Evolutionary conservation across 2,797 vertebrate genomes (phyloP), one percentile per base, ranked within the genome.

Genomic region (Distichodus sexfasciatus): DNA sequence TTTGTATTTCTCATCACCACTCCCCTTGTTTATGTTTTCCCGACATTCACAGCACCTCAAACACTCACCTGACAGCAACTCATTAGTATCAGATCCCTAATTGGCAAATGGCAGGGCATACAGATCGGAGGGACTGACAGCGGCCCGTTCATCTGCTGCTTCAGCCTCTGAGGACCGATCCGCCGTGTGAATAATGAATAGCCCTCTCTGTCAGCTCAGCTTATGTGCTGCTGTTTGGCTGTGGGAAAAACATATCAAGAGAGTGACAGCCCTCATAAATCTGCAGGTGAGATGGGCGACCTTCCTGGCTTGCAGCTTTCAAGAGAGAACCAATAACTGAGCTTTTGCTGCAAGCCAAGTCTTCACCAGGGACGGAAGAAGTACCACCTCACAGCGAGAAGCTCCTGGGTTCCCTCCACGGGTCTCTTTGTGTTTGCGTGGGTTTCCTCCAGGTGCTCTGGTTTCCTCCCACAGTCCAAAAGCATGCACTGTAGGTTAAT

Each of bases 201-300:
- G 47, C 31, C 36, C 43, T 41, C 60, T 38, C 29, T 43, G 19
- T 59, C 44, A 31, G 26, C 26, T 50, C 51, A 24, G 46, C 21
- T 77, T 67, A 38, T 41, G 67, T n/a, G 12, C 10, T 46, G 46
- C 14, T 58, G 46, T 36, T 62, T 62, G 64, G 41, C 50, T 43
- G 40, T 46, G 33, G 40, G 35, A 70, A 50, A 71, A 62, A 51
- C 35, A 15, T 64, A 71, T 57, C 38, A 74, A n/a, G 28, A 33
- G 50, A 41, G 28, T 64, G 43, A 69, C 67, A 21, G 44, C 58
- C 10, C 48, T 75, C 64, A 78, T 57, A 54, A 69, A 67, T 57
- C 55, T 41, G 24, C 24, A 58, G 50, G 41, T 69, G 19, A 55
- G 53, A 63, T 12, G 11, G 14, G 28, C 60, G 43, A n/a, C 40